Evolutionary conservation across 2,113 vertebrate species (phyloP), one percentile per base, ranked within the genome.

Genomic region (Indicator maculatus): DNA sequence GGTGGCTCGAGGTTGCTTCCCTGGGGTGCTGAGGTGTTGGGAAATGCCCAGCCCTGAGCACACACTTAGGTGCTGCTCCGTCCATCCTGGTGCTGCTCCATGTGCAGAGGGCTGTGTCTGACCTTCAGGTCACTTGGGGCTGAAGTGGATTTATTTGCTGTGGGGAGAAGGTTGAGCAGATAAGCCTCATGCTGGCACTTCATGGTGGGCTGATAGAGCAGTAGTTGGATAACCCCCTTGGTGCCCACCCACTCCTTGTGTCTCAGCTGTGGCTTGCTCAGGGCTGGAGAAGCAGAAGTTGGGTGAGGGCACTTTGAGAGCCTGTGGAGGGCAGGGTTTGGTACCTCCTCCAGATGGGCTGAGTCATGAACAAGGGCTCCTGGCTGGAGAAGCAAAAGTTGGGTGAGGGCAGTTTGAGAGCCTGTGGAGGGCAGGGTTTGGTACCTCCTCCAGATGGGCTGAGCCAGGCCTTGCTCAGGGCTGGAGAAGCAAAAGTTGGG

Each of bases 221-320:
- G 23, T 81, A 4, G 10, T 16, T 56, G 31, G 61, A 0, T 27
- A 19, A 21, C 31, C 69, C 12, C 47, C 44, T 64, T 0, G 0
- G 16, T 13, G 17, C 38, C 60, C 86, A 24, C 74, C 61, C 18
- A 1, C 44, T 61, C 70, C 24, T 30, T 30, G 24, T 47, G 45
- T 52, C 55, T 69, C 39, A 15, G 16, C 71, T 47, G 33, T 30
- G 69, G 52, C 45, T 80, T 44, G 64, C 39, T 63, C 2, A 0
- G n/a, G 61, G 58, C 59, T 15, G 24, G 73, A 63, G 71, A 19
- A 84, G 44, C 21, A 17, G 5, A 9, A 11, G 61, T 10, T 27
- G 28, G 31, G 10, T 45, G 53, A 47, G 56, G 77, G 19, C 3
- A 16, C 45, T 21, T n/a, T 60, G 73, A 33, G 73, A 53, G 70